These are phyloP conservation scores for Parotocinclus haroldoi DNA, from an alignment of 2,797 vertebrate species.

Conservation along the genomic window DNA sequence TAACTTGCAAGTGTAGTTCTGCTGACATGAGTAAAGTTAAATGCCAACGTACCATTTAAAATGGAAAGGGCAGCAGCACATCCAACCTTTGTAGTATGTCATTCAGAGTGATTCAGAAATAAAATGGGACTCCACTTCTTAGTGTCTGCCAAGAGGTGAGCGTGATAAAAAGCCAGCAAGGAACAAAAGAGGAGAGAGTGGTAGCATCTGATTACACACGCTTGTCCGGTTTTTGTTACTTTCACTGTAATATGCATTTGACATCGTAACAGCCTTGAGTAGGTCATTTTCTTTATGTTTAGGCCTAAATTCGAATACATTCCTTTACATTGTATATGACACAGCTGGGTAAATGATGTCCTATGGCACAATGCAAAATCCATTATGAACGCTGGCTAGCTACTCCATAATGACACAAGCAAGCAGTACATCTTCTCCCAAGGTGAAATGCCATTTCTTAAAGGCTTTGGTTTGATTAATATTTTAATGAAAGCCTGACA, in stretches of 20 bases:
- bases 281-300: too few relatives aligned
- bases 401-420: conserved; percentile 66
- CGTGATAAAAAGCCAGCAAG: conserved; percentile 47
- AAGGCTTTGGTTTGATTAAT: conserved; percentile 73
- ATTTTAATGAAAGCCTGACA: conserved; percentile 65
- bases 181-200: conserved; percentile 19
- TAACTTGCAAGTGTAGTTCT: conserved; percentile 75
- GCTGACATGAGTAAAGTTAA: conserved; percentile 80
- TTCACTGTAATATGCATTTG: conserved; percentile 9
- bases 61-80: conserved; percentile 77
- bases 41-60: conserved; percentile 84
- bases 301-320: too few relatives aligned
- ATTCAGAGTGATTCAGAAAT: conserved; percentile 74
- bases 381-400: conserved; percentile 57
- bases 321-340: conserved; percentile 7
- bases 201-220: conserved; percentile 25
- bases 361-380: conserved; percentile 41
- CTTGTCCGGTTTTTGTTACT: conserved; percentile 2
- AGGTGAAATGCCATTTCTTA: conserved; percentile 72
- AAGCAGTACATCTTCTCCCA: conserved; percentile 67
- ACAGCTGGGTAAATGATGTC: conserved; percentile 40
- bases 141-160: conserved; percentile 60
- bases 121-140: conserved; percentile 67
- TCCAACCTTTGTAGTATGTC: conserved; percentile 80
- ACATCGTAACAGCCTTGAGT: too few relatives aligned